Evolutionary conservation across 2,113 vertebrate genomes (phyloP).

Genomic region (Sinosuthora webbiana): DNA sequence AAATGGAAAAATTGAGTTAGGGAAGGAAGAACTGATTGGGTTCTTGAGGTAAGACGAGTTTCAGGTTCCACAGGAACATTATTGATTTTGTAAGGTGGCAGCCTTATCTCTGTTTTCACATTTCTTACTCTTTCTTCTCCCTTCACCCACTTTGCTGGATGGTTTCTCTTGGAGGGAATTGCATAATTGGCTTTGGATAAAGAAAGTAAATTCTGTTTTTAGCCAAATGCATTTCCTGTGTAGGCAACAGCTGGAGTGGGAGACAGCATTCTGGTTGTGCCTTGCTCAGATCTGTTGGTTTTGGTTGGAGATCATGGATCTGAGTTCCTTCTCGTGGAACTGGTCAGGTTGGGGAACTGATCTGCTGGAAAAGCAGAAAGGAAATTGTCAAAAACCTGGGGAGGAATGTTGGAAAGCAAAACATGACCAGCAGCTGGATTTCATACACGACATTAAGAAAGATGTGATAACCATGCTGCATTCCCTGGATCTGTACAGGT

Average conservation of each 20-base stretch:
- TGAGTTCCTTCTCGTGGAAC: not conserved
- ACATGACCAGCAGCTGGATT: not conserved
- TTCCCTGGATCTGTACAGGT: not conserved
- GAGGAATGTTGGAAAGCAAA: not conserved
- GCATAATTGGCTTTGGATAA: not conserved
- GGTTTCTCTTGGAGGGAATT: not conserved
- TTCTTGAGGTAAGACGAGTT: not conserved
- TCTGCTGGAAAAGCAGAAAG: not conserved
- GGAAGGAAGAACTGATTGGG: not conserved
- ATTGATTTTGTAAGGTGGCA: not conserved
- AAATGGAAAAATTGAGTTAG: not conserved
- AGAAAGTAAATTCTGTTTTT: not conserved
- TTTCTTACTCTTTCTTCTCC: not conserved
- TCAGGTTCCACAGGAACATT: not conserved
- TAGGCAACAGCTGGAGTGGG: not conserved
- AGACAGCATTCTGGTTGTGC: not conserved
- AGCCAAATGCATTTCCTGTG: not conserved
- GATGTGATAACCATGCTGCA: not conserved
- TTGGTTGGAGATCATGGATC: not conserved
- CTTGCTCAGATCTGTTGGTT: not conserved
- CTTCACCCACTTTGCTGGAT: not conserved
- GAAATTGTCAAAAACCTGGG: not conserved
- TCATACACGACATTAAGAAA: not conserved
- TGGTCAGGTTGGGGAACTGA: not conserved
- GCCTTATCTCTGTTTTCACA: not conserved